Conservation (phyloP, 2,888 invertebrate genomes). For the Ichneumon xanthorius region DNA sequence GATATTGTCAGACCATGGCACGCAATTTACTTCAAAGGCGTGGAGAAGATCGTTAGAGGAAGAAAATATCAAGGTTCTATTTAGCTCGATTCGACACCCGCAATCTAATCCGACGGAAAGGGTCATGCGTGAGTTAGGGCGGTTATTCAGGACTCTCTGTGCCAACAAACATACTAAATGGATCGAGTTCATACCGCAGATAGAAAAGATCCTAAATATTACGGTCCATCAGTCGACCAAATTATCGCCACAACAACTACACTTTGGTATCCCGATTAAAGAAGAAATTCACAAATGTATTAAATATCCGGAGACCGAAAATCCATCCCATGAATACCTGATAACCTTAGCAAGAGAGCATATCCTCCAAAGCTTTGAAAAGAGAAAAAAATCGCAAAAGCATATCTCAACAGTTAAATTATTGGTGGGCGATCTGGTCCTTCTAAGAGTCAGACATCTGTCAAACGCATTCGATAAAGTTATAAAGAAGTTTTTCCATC, state of each 20-base stretch:
- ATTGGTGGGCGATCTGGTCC: constrained; percentile 6
- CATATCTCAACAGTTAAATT: not conserved
- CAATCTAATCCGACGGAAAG: constrained; percentile 10
- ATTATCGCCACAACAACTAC: not conserved
- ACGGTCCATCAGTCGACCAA: not conserved
- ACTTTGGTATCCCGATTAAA: not conserved
- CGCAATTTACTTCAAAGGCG: constrained; percentile 45
- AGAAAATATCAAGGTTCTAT: not conserved
- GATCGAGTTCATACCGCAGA: not conserved
- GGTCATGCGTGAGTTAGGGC: constrained; percentile 23
- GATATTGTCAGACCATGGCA: constrained; percentile 68
- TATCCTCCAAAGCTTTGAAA: constrained; percentile 6
- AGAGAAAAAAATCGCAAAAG: not conserved
- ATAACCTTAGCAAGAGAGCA: constrained; percentile 1
- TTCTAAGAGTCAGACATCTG: not conserved
- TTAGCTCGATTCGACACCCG: constrained; percentile 30
- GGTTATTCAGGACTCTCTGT: constrained; percentile 10
- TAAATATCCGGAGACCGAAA: not conserved
- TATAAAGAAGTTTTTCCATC: constrained; percentile 33
- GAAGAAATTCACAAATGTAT: constrained; percentile 15
- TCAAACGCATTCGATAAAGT: constrained; percentile 2
- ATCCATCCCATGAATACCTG: not conserved
- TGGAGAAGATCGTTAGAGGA: constrained; percentile 11
- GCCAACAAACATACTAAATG: constrained; percentile 12
- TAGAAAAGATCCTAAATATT: constrained; percentile 12